Evolutionary conservation across 1,140 invertebrate species (phyloP), one percentile per base, ranked within the genome.

Genomic region (Asbolus verrucosus): DNA sequence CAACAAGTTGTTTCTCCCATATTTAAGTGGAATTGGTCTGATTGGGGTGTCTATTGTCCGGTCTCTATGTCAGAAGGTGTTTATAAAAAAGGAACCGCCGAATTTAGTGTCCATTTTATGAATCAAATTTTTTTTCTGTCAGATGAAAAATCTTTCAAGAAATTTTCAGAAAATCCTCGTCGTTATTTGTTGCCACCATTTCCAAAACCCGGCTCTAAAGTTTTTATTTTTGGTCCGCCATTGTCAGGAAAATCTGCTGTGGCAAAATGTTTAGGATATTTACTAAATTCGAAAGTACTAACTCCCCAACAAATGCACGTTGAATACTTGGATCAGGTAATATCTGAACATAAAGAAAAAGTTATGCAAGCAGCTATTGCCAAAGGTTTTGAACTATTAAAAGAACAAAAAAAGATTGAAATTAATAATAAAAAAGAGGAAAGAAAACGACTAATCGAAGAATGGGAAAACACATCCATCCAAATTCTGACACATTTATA

Each of bases 141-240:
- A 11, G 83, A 84, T 54, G 69, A 79, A 8, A 73, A 83, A 39
- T 73, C 81, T 6, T 78, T 82, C 69, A 69, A 82, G 21, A 73
- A 76, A 21, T 89, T 89, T 77, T 79, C 82, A 60, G 80, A 81
- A 73, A 89, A 89, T 78, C 87, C 87, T n/a, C 80, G 86, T 15
- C 83, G 84, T 0, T 88, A 81, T 79, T 61, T 85, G 4, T 41
- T 79, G 11, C 77, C 81, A 2, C 80, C 82, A 2, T 78, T 74
- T 72, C 83, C 84, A 1, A 77, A 74, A 41, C 68, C 79, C 0
- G 78, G 68, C 2, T 82, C 82, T 15, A 81, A 77, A 71, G 78
- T 86, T 11, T 81, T 79, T 6, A 76, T 86, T 19, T 78, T 84
- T 19, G 84, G 84, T 1, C 80, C 82, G 0, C 75, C 67, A 31